Evolutionary conservation across 2,797 vertebrate species (phyloP).

Genomic region (Arremon brunneinucha): DNA sequence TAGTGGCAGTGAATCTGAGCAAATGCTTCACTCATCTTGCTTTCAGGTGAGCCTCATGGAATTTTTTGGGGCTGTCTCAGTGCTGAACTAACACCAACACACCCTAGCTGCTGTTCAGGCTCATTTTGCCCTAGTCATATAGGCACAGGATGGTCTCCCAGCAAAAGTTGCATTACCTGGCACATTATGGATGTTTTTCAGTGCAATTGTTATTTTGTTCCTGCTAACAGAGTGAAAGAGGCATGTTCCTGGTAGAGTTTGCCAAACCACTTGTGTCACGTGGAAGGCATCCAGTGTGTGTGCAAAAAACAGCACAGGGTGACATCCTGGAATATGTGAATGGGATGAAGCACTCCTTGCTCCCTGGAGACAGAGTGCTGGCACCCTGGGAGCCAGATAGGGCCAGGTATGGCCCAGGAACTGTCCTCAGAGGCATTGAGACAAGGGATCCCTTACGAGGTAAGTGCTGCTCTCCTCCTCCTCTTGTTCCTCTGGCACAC

Average conservation of each 20-base stretch:
- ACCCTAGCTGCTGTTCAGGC: not conserved
- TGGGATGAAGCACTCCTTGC: constrained; percentile 54
- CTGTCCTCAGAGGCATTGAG: constrained; percentile 72
- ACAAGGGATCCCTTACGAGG: constrained; percentile 72
- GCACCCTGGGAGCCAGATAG: constrained; percentile 80
- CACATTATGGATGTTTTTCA: not conserved
- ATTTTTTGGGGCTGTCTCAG: not conserved
- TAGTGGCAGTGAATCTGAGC: not conserved
- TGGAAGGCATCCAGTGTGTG: not conserved
- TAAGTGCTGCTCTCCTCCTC: constrained; percentile 10
- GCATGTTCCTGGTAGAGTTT: constrained; percentile 81
- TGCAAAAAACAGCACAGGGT: constrained; percentile 66
- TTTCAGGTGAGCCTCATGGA: not conserved
- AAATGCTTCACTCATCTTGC: not conserved
- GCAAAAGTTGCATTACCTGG: not conserved
- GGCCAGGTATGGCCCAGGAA: constrained; percentile 81
- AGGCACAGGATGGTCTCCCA: not conserved
- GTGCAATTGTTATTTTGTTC: constrained; percentile 8
- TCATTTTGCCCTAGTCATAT: not conserved
- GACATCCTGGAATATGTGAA: constrained; percentile 77
- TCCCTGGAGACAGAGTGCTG: constrained; percentile 83
- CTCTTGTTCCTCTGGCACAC: accelerated
- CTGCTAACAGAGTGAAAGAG: constrained; percentile 64
- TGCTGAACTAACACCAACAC: too few relatives aligned
- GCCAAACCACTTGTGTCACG: constrained; percentile 43